Evolutionary conservation across 2,888 invertebrate species (phyloP).

Genomic region (Globia sparganii): DNA sequence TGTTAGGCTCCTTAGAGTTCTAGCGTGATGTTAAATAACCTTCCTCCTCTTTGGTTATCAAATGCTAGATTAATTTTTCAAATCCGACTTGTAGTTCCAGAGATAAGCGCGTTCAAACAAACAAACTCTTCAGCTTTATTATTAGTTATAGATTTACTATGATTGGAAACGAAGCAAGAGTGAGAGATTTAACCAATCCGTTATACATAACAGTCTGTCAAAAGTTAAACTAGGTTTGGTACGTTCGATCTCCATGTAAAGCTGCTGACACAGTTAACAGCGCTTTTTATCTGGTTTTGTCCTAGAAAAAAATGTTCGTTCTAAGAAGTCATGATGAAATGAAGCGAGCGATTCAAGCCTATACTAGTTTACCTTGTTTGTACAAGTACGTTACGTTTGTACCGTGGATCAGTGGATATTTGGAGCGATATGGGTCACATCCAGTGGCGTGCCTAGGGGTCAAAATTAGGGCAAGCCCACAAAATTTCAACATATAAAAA

Average conservation of each 20-base stretch:
- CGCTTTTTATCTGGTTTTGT: slow-evolving; percentile 50
- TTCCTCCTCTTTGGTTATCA: too few relatives aligned
- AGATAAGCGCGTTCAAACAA: too few relatives aligned
- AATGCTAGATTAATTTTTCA: too few relatives aligned
- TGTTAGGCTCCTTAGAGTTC: too few relatives aligned
- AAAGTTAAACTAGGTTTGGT: neutral
- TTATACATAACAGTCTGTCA: neutral
- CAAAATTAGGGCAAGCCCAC: too few relatives aligned
- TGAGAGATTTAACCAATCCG: neutral
- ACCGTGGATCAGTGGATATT: slow-evolving; percentile 69
- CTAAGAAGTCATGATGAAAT: slow-evolving; percentile 50
- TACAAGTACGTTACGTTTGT: slow-evolving; percentile 61
- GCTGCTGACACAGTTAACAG: slow-evolving; percentile 36
- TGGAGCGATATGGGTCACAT: slow-evolving; percentile 71
- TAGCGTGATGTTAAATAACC: too few relatives aligned
- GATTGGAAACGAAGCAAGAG: neutral
- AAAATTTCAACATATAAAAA: too few relatives aligned
- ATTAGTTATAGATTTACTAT: neutral
- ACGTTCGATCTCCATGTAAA: slow-evolving; percentile 7
- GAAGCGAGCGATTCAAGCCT: slow-evolving; percentile 38
- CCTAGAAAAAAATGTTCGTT: slow-evolving; percentile 46
- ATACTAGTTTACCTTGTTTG: slow-evolving; percentile 67
- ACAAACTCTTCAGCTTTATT: too few relatives aligned
- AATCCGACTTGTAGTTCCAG: too few relatives aligned
- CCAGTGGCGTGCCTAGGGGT: too few relatives aligned